Conservation (phyloP, 2,888 invertebrate genomes). For the Eristalis tenax region DNA sequence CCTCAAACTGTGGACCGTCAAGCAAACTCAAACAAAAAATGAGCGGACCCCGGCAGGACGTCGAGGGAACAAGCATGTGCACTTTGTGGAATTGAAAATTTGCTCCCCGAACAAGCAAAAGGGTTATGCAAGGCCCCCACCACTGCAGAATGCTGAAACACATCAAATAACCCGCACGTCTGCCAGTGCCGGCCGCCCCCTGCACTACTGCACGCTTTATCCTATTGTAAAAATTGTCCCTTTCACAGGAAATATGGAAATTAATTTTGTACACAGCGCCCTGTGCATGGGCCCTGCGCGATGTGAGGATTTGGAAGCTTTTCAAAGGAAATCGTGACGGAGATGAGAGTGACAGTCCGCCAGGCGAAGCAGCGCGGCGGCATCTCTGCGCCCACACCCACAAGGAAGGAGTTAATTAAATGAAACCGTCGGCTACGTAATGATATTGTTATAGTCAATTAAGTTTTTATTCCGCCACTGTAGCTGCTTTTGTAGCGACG, state of each 20-base stretch:
- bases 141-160: background rate
- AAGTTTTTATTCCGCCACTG: background rate
- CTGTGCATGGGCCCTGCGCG: background rate
- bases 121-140: constrained; percentile 12
- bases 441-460: background rate
- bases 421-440: background rate
- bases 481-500: background rate
- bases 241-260: constrained; percentile 45
- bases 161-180: constrained; percentile 20
- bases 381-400: background rate
- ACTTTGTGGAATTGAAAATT: constrained; percentile 66
- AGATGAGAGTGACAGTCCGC: background rate
- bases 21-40: background rate
- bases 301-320: background rate
- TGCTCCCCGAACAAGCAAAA: constrained; percentile 38
- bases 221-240: constrained; percentile 30
- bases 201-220: constrained; percentile 38
- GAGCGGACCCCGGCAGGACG: constrained; percentile 13
- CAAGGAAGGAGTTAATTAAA: background rate
- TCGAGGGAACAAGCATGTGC: constrained; percentile 55
- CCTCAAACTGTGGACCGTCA: background rate
- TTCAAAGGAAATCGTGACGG: constrained; percentile 2
- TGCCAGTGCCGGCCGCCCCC: background rate
- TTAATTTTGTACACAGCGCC: constrained; percentile 23
- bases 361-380: background rate